Conservation (phyloP, 2,797 vertebrate species). For the Microctenopoma steveboyesi region DNA sequence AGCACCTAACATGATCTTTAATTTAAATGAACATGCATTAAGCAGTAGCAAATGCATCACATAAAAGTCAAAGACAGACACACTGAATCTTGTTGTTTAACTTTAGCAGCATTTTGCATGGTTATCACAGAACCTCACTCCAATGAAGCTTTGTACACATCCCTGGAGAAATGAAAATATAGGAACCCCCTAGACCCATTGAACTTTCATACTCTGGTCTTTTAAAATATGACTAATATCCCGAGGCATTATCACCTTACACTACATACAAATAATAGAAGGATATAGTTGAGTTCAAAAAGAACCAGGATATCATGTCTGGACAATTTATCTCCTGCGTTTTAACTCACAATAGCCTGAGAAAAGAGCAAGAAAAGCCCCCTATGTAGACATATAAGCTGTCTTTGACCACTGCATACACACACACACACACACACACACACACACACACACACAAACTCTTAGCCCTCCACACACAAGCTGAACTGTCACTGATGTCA, state of each 20-base stretch:
- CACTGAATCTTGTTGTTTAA: no score
- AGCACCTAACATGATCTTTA: slow-evolving; percentile 7
- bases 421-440: slow-evolving; percentile 11
- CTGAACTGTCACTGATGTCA: slow-evolving; percentile 53
- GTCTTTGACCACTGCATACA: slow-evolving; percentile 23
- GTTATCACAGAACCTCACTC: not conserved
- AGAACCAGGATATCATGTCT: not conserved
- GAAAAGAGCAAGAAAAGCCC: not conserved
- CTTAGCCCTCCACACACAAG: slow-evolving; percentile 25
- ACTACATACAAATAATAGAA: slow-evolving; percentile 1
- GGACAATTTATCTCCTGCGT: not conserved
- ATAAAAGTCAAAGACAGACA: not conserved
- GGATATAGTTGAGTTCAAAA: not conserved
- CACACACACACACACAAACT: slow-evolving; percentile 14
- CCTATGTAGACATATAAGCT: not conserved
- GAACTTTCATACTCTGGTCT: not conserved
- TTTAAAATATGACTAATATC: slow-evolving; percentile 5
- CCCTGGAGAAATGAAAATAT: no score
- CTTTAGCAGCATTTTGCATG: not conserved
- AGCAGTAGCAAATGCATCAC: not conserved
- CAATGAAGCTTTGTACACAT: no score
- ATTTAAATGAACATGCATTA: not conserved
- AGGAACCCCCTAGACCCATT: not conserved
- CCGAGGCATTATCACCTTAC: slow-evolving; percentile 6
- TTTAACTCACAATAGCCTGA: slow-evolving; percentile 15